Evolutionary conservation across 2,888 invertebrate genomes (phyloP).

Genomic region (Tridacna crocea): DNA sequence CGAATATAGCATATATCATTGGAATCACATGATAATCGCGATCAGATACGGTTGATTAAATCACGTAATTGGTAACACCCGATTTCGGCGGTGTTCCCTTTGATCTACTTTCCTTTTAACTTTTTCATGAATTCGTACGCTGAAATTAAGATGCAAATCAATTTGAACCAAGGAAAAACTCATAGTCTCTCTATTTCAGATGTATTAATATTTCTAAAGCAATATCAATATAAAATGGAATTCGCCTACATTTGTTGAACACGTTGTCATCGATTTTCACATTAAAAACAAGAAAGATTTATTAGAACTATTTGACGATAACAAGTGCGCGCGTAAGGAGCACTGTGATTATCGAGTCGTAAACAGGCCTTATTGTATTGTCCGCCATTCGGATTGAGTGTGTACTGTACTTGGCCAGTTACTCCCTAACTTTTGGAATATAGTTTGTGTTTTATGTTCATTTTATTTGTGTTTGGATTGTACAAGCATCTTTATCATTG

Average conservation of each 20-base stretch:
- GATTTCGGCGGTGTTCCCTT: constrained; percentile 62
- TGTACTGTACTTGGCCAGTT: constrained; percentile 58
- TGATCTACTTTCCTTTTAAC: constrained; percentile 66
- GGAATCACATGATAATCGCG: constrained; percentile 16
- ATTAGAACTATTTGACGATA: constrained; percentile 57
- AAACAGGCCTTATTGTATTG: constrained; percentile 80
- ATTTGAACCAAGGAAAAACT: not conserved
- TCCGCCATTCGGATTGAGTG: constrained; percentile 81
- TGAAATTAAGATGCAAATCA: constrained; percentile 22
- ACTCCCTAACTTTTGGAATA: constrained; percentile 22
- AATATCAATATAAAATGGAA: too few species aligned
- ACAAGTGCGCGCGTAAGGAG: constrained; percentile 74
- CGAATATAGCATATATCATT: not conserved
- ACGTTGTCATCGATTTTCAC: not conserved
- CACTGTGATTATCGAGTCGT: constrained; percentile 71
- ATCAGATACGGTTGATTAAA: constrained; percentile 39
- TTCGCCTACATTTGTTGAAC: too few species aligned
- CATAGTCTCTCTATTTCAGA: too few species aligned
- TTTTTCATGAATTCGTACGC: constrained; percentile 50
- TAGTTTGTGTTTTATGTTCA: constrained; percentile 15
- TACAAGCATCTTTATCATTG: constrained; percentile 37
- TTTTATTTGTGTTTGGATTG: constrained; percentile 12
- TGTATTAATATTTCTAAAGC: too few species aligned
- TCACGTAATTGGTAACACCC: constrained; percentile 55
- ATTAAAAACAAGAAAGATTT: not conserved